Base-by-base conservation (phyloP, 2,113 vertebrate species). In the Grantiella picta region DNA sequence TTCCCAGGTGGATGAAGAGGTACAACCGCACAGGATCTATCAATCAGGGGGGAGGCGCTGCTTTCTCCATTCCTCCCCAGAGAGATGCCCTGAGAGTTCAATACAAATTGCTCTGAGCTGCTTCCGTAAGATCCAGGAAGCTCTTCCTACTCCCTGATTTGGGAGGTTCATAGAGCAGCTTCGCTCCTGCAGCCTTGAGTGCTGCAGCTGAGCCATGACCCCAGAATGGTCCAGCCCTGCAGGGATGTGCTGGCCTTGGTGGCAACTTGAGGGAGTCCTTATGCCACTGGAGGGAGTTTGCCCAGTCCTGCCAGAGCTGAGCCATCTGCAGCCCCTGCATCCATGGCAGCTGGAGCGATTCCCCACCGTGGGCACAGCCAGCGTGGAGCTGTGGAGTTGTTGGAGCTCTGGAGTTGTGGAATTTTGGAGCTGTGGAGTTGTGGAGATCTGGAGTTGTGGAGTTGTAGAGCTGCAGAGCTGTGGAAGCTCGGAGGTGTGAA, bases 151-250 rank as follows among this genome's bases (percentile, higher is more conserved):
- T 9, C 8, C 11, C 35, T 13, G 44, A 10, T 8, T 7, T n/a
- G 28, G 31, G 8, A 82, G 59, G 12, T 42, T 72, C 9, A 9
- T 42, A 42, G 15, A 78, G 35, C 75, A 69, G 54, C 53, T 77
- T 38, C 1, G 0, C n/a, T 53, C 56, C 36, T n/a, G 20, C 31
- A 85, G 11, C 31, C 8, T 0, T 12, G 24, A 69, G 44, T 73
- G n/a, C 70, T 5, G 3, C 44, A 59, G 60, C 31, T 64, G 28
- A 63, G 24, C 72, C 24, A 19, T 17, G 2, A 27, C 15, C 29
- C 49, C 78, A 40, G 23, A 72, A 71, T 10, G 2, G n/a, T 60
- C 52, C 1, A 0, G 6, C 15, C 36, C 25, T 38, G 23, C 75
- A 31, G 17, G 38, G 36, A 68, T 6, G 36, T 47, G 29, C 45